Conservation (phyloP, 2,888 invertebrate species). For the Salpingus planirostris region DNA sequence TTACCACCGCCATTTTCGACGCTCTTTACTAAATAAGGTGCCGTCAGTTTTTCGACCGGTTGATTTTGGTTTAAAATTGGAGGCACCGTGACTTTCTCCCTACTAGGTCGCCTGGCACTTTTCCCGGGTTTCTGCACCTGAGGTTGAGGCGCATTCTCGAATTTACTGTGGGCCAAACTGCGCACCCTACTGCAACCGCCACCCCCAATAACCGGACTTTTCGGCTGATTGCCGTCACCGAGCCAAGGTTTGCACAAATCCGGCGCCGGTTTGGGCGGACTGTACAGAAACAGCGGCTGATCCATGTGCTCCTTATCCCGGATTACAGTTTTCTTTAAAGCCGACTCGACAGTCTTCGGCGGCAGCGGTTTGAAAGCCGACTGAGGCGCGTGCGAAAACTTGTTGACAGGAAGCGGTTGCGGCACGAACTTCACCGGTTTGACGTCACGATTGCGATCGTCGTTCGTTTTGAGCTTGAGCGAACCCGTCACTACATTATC, state of each 20-base stretch:
- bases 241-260: conserved; percentile 43
- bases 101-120: conserved; percentile 19
- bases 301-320: conserved; percentile 19
- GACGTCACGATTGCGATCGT: no score
- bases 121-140: conserved; percentile 24
- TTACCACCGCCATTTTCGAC: conserved; percentile 22
- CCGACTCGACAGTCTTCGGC: conserved; percentile 25
- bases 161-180: conserved; percentile 48
- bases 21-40: conserved; percentile 30
- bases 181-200: conserved; percentile 44
- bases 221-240: conserved; percentile 29
- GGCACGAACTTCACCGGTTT: conserved; percentile 45
- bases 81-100: conserved; percentile 28
- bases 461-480: conserved; percentile 36
- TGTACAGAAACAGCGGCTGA: conserved; percentile 34
- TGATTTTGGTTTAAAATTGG: conserved; percentile 11
- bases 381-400: conserved; percentile 69
- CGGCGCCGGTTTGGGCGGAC: conserved; percentile 33
- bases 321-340: conserved; percentile 16
- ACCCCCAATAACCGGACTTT: no score
- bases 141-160: conserved; percentile 39
- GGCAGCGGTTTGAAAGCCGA: conserved; percentile 62
- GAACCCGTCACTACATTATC: conserved; percentile 40
- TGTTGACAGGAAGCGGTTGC: conserved; percentile 55
- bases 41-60: conserved; percentile 24